These are phyloP conservation scores for Drosophila leontia DNA, from an alignment of 1,140 invertebrate genomes.

Conservation along the genomic window DNA sequence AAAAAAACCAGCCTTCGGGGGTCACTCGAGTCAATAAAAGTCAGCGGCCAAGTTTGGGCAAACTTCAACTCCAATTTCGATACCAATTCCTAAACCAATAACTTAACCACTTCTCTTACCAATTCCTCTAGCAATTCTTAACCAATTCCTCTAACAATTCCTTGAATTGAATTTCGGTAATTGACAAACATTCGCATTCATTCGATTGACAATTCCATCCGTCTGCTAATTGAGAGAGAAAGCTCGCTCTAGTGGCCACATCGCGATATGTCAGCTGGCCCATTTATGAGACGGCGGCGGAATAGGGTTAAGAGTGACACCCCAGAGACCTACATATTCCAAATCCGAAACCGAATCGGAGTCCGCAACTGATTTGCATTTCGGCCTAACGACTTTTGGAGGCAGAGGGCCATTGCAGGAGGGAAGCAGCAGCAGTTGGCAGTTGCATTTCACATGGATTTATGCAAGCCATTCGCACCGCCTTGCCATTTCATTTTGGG, in stretches of 20 bases:
- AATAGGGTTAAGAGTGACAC: slow-evolving; percentile 82
- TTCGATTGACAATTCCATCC: slow-evolving; percentile 37
- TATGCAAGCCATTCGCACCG: slow-evolving; percentile 79
- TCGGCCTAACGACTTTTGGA: slow-evolving; percentile 51
- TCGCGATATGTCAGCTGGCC: slow-evolving; percentile 57
- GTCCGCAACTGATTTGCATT: slow-evolving; percentile 68
- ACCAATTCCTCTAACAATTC: slow-evolving; percentile 10
- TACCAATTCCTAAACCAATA: background rate
- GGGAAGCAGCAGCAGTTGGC: slow-evolving; percentile 23
- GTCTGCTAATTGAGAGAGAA: slow-evolving; percentile 46
- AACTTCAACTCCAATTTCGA: slow-evolving; percentile 1
- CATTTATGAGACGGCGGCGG: slow-evolving; percentile 67
- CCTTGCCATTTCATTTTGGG: slow-evolving; percentile 68
- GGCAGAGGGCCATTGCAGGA: slow-evolving; percentile 23
- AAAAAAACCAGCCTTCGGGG: slow-evolving; percentile 32
- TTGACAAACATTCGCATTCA: slow-evolving; percentile 40
- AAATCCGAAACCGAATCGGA: slow-evolving; percentile 33
- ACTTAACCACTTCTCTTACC: background rate
- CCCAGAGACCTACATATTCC: slow-evolving; percentile 74
- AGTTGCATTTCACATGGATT: slow-evolving; percentile 78
- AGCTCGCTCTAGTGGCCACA: slow-evolving; percentile 53
- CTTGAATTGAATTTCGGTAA: slow-evolving; percentile 44
- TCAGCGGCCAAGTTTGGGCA: slow-evolving; percentile 38
- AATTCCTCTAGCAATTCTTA: background rate
- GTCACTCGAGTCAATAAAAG: slow-evolving; percentile 50